Evolutionary conservation across 1,140 invertebrate genomes (phyloP).

Genomic region (Reticulitermes speratus): DNA sequence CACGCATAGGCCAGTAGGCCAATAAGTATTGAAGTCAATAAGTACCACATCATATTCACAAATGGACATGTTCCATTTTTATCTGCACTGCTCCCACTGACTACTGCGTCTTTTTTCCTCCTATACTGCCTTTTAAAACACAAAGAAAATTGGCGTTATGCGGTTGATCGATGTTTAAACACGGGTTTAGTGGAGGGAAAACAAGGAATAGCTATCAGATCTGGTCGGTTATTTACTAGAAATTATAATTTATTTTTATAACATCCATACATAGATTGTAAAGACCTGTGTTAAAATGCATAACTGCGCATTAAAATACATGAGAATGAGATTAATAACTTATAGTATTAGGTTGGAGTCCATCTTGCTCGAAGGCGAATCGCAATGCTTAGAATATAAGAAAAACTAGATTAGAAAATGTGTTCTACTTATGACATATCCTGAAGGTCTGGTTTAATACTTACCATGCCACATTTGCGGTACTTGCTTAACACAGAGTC

Average conservation of each 20-base stretch:
- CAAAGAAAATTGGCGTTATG: constrained; percentile 13
- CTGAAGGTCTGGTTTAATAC: too few species aligned
- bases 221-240: neutral
- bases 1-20: too few species aligned
- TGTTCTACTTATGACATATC: neutral
- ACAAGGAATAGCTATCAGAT: constrained; percentile 15
- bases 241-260: neutral
- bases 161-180: constrained; percentile 11
- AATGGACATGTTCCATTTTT: neutral
- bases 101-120: neutral
- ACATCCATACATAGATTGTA: neutral
- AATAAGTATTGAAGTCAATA: too few species aligned
- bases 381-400: neutral
- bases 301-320: neutral
- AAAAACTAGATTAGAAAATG: neutral
- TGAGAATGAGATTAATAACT: neutral
- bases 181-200: neutral
- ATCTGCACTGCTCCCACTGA: neutral
- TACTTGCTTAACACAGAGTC: too few species aligned
- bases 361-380: neutral
- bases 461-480: too few species aligned
- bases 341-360: neutral
- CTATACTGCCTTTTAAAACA: neutral
- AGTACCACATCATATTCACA: neutral
- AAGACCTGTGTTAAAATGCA: neutral